Conservation (phyloP, 2,113 vertebrate genomes). For the Neolamprologus ventralis region DNA sequence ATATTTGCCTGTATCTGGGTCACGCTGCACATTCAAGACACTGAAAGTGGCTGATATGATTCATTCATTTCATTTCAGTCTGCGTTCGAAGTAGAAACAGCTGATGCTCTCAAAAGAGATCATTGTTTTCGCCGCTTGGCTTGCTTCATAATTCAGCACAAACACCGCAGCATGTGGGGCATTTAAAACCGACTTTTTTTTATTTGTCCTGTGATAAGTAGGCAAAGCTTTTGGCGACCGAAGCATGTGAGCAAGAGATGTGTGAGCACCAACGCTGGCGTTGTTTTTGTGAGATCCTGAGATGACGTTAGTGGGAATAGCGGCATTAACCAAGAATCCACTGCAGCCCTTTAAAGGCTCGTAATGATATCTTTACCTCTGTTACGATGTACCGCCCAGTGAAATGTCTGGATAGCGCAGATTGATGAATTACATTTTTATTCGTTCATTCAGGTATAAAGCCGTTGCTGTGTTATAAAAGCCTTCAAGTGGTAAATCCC, state of each 20-base stretch:
- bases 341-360: not conserved
- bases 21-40: not conserved
- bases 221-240: not conserved
- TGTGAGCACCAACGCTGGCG: not conserved
- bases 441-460: not conserved
- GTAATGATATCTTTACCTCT: not conserved
- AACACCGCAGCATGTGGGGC: constrained; percentile 7
- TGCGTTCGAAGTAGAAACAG: not conserved
- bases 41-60: not conserved
- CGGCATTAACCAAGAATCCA: not conserved
- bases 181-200: not conserved
- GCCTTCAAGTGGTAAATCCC: not conserved
- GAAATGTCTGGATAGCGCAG: not conserved
- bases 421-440: not conserved
- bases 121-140: not conserved
- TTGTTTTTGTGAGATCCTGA: not conserved
- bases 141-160: not conserved
- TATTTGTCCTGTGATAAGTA: not conserved
- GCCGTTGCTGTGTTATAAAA: not conserved
- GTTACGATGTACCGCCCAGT: not conserved
- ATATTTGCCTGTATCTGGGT: not conserved
- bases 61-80: not conserved
- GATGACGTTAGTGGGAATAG: not conserved
- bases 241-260: constrained; percentile 19
- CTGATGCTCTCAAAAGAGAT: constrained; percentile 13